Percentiles rank a stretch among this genome's conserved stretches.
Conservation (phyloP, 2,888 invertebrate genomes). For the Leptinotarsa peninsularis region DNA sequence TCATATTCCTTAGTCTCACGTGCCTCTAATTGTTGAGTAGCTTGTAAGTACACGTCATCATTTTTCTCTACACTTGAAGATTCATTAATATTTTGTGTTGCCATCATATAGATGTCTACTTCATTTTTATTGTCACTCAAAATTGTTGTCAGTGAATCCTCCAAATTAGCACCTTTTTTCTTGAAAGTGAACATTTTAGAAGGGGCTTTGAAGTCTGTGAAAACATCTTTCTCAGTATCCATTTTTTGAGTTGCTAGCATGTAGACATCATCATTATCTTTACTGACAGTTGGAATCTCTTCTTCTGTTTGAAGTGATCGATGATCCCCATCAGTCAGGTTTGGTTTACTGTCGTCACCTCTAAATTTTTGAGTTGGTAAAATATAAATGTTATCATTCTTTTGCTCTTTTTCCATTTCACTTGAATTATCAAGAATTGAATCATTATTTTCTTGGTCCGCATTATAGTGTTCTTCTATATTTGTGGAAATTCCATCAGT, state of each 20-base stretch:
- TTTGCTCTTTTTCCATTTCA: neutral
- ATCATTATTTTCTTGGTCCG: neutral
- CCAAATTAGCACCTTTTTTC: slow-evolving; percentile 37
- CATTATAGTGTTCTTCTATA: neutral
- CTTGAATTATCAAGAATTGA: neutral
- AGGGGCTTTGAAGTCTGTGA: slow-evolving; percentile 30
- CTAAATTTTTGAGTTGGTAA: slow-evolving; percentile 32
- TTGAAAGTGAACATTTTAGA: slow-evolving; percentile 40
- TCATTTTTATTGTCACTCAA: slow-evolving; percentile 30
- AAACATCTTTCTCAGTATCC: slow-evolving; percentile 23
- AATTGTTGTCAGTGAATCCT: slow-evolving; percentile 37
- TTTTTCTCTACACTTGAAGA: slow-evolving; percentile 9
- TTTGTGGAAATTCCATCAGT: slow-evolving; percentile 1
- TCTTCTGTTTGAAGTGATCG: neutral
- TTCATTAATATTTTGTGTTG: slow-evolving; percentile 42
- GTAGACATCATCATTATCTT: slow-evolving; percentile 41
- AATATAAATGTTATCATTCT: slow-evolving; percentile 29
- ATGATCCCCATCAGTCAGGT: neutral
- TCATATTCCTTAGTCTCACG: slow-evolving; percentile 25
- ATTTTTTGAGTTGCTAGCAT: slow-evolving; percentile 46
- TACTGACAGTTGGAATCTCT: neutral
- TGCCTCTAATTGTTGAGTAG: slow-evolving; percentile 47
- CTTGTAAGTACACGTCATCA: slow-evolving; percentile 47
- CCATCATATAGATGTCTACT: slow-evolving; percentile 35
- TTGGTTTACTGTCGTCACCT: neutral